phyloP scores from a whole-genome alignment of 2,113 vertebrate genomes.

The Lycaon pictus region DNA sequence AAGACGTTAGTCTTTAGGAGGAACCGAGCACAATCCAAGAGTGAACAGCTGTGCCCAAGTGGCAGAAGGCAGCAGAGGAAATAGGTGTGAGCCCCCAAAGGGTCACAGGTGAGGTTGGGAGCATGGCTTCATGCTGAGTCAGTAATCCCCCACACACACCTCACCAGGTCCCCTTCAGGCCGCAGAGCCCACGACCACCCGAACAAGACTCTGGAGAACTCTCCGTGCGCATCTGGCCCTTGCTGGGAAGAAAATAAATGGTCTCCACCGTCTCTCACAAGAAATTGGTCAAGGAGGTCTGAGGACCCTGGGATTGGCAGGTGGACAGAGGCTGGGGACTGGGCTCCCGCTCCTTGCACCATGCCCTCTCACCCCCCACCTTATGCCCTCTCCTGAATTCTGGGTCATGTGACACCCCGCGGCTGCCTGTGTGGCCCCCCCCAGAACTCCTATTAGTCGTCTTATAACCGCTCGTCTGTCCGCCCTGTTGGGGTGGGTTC shows the following conservation, averaged over 20 bases:
- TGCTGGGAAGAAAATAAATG: neutral
- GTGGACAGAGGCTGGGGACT: neutral
- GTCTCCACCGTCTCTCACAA: neutral
- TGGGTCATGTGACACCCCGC: too few relatives aligned
- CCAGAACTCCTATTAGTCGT: neutral
- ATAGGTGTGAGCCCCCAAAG: neutral
- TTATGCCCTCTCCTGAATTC: neutral
- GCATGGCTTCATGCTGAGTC: neutral
- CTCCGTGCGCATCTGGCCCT: neutral
- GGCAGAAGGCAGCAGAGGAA: neutral
- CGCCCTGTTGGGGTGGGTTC: neutral
- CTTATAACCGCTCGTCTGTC: neutral
- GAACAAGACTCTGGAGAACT: neutral
- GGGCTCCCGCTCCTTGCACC: too few relatives aligned
- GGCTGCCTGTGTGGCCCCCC: neutral
- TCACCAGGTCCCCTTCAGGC: neutral
- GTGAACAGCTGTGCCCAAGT: neutral
- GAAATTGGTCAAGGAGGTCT: neutral
- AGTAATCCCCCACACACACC: neutral
- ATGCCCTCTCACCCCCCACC: accelerated
- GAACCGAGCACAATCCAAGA: neutral
- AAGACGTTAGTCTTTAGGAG: neutral
- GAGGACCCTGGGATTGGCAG: neutral
- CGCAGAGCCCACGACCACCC: neutral
- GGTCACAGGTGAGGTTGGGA: too few relatives aligned